phyloP scores from a whole-genome alignment of 2,888 invertebrate genomes.

The Cynaeus angustus region DNA sequence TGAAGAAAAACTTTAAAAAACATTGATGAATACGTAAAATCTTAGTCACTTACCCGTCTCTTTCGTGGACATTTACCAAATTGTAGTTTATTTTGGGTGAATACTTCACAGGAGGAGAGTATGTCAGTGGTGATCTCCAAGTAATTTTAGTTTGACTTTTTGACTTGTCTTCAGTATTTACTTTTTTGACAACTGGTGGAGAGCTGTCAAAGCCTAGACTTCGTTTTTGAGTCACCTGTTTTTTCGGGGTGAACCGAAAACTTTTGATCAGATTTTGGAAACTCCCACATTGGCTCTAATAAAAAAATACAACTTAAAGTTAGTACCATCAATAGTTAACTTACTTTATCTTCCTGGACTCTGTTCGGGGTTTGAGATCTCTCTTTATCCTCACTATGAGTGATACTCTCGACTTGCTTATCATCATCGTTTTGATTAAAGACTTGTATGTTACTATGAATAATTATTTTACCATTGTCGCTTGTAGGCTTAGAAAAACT shows the following conservation, averaged over 20 bases:
- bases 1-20: conserved; percentile 3
- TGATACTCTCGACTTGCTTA: background rate
- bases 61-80: conserved; percentile 10
- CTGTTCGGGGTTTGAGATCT: too few species aligned
- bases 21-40: background rate
- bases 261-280: conserved; percentile 1
- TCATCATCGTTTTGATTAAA: background rate
- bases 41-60: conserved; percentile 2
- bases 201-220: background rate
- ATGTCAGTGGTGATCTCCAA: conserved; percentile 66
- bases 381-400: too few species aligned
- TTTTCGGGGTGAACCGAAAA: conserved; percentile 18
- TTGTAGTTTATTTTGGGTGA: conserved; percentile 57
- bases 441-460: conserved; percentile 2
- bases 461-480: conserved; percentile 1
- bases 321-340: too few species aligned
- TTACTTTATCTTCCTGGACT: too few species aligned
- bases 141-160: conserved; percentile 52
- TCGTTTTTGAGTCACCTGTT: background rate
- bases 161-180: conserved; percentile 6
- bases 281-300: background rate
- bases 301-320: too few species aligned
- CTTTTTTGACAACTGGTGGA: background rate
- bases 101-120: conserved; percentile 62
- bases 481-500: background rate